A percentile compares a stretch with the other conserved stretches of the same genome.
phyloP scores from a whole-genome alignment of 2,888 invertebrate genomes.

The Mythimna loreyi region DNA sequence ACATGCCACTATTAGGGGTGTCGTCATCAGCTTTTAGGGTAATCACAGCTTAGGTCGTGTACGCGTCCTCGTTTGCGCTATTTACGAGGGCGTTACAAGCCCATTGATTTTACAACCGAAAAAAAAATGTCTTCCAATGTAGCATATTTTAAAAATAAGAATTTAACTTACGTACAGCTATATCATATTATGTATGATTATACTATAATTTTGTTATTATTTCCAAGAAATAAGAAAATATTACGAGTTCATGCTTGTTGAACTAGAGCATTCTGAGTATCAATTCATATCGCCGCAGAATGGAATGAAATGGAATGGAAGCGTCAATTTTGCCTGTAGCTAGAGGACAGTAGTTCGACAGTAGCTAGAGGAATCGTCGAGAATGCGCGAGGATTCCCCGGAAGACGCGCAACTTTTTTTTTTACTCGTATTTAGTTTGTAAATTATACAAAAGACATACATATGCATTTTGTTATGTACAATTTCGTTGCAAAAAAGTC shows the following conservation, averaged over 20 bases:
- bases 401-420: no score
- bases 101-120: background rate
- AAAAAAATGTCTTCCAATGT: background rate
- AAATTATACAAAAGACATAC: no score
- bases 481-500: no score
- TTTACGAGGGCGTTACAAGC: background rate
- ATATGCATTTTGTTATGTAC: no score
- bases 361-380: no score
- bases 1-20: constrained; percentile 6
- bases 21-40: constrained; percentile 13
- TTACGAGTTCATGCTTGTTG: background rate
- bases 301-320: no score
- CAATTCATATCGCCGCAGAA: no score
- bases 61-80: background rate
- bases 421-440: no score
- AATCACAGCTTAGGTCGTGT: constrained; percentile 4
- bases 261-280: background rate
- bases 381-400: no score
- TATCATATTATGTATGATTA: background rate
- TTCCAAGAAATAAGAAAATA: background rate
- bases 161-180: background rate
- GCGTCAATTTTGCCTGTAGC: no score
- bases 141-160: background rate
- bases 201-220: background rate
- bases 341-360: no score